Conservation (phyloP, 1,140 invertebrate species). For the Harpegnathos saltator region DNA sequence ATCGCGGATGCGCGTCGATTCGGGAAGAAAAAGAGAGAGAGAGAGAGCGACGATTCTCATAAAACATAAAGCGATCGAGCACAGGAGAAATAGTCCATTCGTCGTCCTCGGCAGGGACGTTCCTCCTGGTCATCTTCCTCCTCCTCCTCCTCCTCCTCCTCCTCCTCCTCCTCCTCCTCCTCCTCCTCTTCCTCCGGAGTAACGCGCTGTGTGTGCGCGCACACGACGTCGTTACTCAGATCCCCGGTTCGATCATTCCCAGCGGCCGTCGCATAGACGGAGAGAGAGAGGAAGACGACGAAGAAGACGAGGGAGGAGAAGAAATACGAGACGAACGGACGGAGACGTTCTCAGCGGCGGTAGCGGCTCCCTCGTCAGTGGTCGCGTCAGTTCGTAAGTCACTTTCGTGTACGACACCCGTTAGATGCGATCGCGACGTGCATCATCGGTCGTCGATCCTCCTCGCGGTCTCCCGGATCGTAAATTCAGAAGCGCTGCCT, state of each 20-base stretch:
- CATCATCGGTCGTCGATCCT: constrained; percentile 78
- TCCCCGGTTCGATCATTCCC: constrained; percentile 31
- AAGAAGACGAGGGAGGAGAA: neutral
- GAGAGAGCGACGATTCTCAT: constrained; percentile 34
- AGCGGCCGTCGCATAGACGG: neutral
- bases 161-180: no score
- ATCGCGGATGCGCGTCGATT: neutral
- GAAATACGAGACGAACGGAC: no score
- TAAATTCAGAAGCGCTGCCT: constrained; percentile 78
- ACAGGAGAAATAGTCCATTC: constrained; percentile 15
- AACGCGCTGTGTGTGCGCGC: neutral
- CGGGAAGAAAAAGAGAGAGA: no score
- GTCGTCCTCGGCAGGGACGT: constrained; percentile 41
- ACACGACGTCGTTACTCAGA: constrained; percentile 55
- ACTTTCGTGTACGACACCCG: constrained; percentile 72
- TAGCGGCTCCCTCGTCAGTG: constrained; percentile 4
- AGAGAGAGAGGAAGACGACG: neutral
- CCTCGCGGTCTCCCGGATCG: constrained; percentile 70
- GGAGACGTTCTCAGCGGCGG: neutral
- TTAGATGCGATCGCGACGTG: constrained; percentile 71
- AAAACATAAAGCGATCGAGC: constrained; percentile 16
- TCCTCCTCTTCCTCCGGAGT: neutral
- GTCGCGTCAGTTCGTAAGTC: constrained; percentile 65
- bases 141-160: no score
- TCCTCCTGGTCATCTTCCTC: no score